Conservation (phyloP, 2,888 invertebrate genomes). For the Metellina segmentata region DNA sequence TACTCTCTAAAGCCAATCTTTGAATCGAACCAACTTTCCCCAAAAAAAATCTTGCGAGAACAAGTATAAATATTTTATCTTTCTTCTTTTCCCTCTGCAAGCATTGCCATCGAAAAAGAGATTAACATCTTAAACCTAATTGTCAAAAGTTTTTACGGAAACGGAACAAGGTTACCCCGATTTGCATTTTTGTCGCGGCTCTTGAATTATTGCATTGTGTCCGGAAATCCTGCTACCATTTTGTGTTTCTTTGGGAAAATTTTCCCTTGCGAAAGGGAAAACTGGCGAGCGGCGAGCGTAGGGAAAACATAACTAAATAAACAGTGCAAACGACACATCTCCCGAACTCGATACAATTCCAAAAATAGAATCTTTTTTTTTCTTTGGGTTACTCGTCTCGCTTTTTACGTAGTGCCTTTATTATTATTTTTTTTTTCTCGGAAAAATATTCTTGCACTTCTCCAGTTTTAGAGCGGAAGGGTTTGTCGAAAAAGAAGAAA, state of each 20-base stretch:
- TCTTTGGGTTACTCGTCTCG: background rate
- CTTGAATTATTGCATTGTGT: background rate
- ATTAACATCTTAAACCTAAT: background rate
- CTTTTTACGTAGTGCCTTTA: background rate
- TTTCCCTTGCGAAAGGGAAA: background rate
- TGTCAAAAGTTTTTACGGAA: background rate
- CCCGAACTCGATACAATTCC: slow-evolving; percentile 8
- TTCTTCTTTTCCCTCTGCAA: background rate
- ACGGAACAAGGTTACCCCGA: background rate
- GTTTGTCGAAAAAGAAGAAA: background rate
- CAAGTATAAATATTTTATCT: background rate
- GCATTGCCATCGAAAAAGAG: background rate
- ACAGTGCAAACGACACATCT: background rate
- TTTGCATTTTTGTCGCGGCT: background rate
- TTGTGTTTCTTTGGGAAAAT: background rate
- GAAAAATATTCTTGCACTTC: background rate
- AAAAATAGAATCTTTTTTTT: slow-evolving; percentile 14
- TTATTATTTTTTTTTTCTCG: background rate
- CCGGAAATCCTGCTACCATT: background rate
- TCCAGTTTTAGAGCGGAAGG: background rate
- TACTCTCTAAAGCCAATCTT: background rate
- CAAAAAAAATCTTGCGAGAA: background rate
- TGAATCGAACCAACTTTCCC: background rate
- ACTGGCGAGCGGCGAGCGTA: background rate
- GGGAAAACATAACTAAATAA: background rate